A percentile compares a stretch with the other conserved stretches of the same genome.
Conservation (phyloP, 2,888 invertebrate species). For the Drosophila prolongata region DNA sequence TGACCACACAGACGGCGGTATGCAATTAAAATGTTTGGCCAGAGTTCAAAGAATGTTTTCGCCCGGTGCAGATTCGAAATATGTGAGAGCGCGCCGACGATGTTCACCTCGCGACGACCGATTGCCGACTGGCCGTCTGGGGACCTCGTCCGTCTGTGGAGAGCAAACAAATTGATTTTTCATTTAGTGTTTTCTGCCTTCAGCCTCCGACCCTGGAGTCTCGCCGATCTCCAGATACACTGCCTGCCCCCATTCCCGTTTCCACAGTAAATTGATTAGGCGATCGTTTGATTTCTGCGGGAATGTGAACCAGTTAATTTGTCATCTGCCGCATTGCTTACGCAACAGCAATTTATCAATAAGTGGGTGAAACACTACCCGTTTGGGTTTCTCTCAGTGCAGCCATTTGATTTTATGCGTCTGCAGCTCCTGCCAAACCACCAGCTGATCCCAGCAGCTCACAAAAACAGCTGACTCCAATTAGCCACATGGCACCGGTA, state of each 20-base stretch:
- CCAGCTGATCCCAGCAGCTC: slow-evolving; percentile 66
- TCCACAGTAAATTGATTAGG: slow-evolving; percentile 57
- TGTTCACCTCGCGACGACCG: slow-evolving; percentile 52
- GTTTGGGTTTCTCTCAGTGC: slow-evolving; percentile 57
- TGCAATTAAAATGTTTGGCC: slow-evolving; percentile 31
- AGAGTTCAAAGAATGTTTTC: slow-evolving; percentile 16
- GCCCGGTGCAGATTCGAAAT: slow-evolving; percentile 7
- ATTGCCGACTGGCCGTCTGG: slow-evolving; percentile 59
- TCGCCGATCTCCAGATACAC: slow-evolving; percentile 49
- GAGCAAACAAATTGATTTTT: slow-evolving; percentile 71
- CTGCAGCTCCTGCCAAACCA: slow-evolving; percentile 54
- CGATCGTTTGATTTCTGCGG: slow-evolving; percentile 58
- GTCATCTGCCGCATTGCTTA: slow-evolving; percentile 29
- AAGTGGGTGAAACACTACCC: neutral
- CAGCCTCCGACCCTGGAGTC: slow-evolving; percentile 18
- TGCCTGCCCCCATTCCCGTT: slow-evolving; percentile 27
- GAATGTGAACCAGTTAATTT: slow-evolving; percentile 44
- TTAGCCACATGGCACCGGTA: slow-evolving; percentile 67
- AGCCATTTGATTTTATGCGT: slow-evolving; percentile 38
- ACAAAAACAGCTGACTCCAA: slow-evolving; percentile 77
- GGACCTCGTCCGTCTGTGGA: slow-evolving; percentile 46
- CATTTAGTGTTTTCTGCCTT: slow-evolving; percentile 55
- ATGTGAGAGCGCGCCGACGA: slow-evolving; percentile 24
- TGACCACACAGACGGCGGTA: slow-evolving; percentile 24
- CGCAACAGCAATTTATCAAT: slow-evolving; percentile 24